A percentile compares a stretch with the other conserved stretches of the same genome.
phyloP scores from a whole-genome alignment of 2,113 vertebrate genomes.

The Cariama cristata region DNA sequence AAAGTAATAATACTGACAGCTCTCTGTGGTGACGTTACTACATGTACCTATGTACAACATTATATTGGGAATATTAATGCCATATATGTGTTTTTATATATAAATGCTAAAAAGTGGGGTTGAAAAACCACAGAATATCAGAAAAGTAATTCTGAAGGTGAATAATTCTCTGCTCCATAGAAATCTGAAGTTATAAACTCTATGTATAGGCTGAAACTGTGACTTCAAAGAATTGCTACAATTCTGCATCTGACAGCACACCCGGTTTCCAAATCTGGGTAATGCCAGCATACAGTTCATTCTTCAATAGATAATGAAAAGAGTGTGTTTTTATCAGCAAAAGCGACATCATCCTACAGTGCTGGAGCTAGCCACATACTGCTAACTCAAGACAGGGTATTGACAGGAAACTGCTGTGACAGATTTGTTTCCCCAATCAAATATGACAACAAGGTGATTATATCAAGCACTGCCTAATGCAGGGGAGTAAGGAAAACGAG shows the following conservation, averaged over 20 bases:
- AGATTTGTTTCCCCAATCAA: conserved; percentile 61
- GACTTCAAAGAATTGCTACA: conserved; percentile 22
- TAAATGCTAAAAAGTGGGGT: not conserved
- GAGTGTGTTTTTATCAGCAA: conserved; percentile 25
- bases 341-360: not conserved
- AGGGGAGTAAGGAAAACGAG: conserved; percentile 20
- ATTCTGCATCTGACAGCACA: not conserved
- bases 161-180: not conserved
- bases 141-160: not conserved
- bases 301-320: conserved; percentile 27
- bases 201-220: not conserved
- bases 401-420: conserved; percentile 14
- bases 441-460: conserved; percentile 62
- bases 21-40: not conserved
- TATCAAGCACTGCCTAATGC: conserved; percentile 41
- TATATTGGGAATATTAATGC: not conserved
- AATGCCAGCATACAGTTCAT: not conserved
- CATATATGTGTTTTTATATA: not conserved
- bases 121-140: not conserved
- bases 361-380: conserved; percentile 7
- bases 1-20: not conserved
- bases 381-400: conserved; percentile 32
- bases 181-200: not conserved
- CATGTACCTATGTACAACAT: not conserved
- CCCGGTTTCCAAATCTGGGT: conserved; percentile 41